phyloP scores from a whole-genome alignment of 2,113 vertebrate species.

The Neodontobutis hainanensis region DNA sequence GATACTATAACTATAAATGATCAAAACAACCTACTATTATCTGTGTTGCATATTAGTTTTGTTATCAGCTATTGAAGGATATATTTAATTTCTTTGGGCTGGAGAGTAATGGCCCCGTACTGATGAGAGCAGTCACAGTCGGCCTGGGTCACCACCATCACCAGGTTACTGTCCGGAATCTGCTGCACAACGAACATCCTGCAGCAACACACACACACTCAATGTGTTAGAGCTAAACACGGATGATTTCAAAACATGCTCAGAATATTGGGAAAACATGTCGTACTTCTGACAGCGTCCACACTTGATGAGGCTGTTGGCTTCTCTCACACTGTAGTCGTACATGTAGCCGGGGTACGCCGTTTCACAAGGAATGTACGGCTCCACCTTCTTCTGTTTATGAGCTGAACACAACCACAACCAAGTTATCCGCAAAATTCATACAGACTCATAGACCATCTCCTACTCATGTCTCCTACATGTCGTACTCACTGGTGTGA shows the following conservation, averaged over 20 bases:
- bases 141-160: constrained; percentile 86
- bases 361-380: constrained; percentile 89
- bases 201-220: constrained; percentile 27
- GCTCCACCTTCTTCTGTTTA: constrained; percentile 87
- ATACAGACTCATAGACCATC: not conserved
- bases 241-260: not conserved
- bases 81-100: constrained; percentile 93
- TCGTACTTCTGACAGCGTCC: constrained; percentile 92
- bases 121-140: constrained; percentile 87
- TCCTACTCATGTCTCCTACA: constrained; percentile 6
- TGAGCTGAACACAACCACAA: constrained; percentile 79
- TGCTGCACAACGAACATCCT: constrained; percentile 95
- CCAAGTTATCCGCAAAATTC: not conserved
- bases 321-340: constrained; percentile 83
- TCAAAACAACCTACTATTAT: no score
- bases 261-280: constrained; percentile 17
- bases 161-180: constrained; percentile 86
- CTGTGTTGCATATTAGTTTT: no score
- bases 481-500: constrained; percentile 73
- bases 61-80: constrained; percentile 79
- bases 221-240: rapidly evolving
- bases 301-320: constrained; percentile 90
- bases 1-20: no score
- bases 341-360: constrained; percentile 90
- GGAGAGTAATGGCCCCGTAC: constrained; percentile 82